Evolutionary conservation across 1,140 invertebrate genomes (phyloP).

Genomic region (Neotoxoptera formosana): DNA sequence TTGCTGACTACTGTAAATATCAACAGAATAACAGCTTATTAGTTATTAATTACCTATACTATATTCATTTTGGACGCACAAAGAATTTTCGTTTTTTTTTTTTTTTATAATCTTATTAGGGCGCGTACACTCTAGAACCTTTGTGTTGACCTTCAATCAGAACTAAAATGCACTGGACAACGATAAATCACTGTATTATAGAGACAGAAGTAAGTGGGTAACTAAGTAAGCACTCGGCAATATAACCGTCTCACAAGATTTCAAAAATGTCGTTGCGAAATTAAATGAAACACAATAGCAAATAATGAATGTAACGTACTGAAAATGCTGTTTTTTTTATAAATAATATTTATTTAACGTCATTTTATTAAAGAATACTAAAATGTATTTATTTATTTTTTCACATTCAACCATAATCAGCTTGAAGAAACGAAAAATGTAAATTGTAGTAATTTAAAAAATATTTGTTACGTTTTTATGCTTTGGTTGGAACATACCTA

Average conservation of each 20-base stretch:
- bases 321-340: background rate
- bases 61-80: background rate
- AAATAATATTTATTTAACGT: background rate
- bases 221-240: background rate
- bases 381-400: background rate
- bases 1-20: background rate
- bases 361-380: background rate
- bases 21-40: background rate
- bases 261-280: background rate
- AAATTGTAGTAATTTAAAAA: too few relatives aligned
- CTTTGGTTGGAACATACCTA: background rate
- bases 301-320: background rate
- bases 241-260: background rate
- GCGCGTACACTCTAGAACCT: background rate
- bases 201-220: background rate
- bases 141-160: background rate
- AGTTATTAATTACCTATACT: too few relatives aligned
- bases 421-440: too few relatives aligned
- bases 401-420: background rate
- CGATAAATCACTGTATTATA: background rate
- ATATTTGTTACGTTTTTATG: too few relatives aligned
- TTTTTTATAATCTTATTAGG: background rate
- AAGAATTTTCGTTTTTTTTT: background rate
- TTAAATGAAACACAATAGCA: background rate
- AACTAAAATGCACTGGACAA: background rate